Base-by-base conservation (phyloP, 2,113 vertebrate species). In the Rhinoderma darwinii region DNA sequence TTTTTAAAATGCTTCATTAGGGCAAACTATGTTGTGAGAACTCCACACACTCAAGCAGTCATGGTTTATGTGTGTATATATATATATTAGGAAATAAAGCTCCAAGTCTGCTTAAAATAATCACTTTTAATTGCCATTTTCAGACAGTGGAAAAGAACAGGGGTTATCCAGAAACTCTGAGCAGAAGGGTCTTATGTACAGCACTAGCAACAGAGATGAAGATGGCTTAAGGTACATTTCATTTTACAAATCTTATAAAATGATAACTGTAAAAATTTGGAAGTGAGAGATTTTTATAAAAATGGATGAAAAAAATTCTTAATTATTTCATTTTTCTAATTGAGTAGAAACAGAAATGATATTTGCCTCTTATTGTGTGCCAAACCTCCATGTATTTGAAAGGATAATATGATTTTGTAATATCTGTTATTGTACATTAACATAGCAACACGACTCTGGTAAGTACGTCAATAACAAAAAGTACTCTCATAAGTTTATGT, bases 1-100 rank as follows among this genome's bases (percentile, higher is more conserved):
- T 43, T 80, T 80, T 41, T 27, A 3, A 50, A 50, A 77, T 51
- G 11, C 44, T 77, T 77, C 75, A 50, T 56, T 56, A 59, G 22
- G 54, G 27, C 22, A 61, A 27, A 2, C 37, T 54, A 37, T 25
- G 5, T 25, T 39, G 1, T 61, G 17, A 25, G 12, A 22, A 2
- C 41, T 25, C 7, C 61, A 11, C 61, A 30, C 20, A 63, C 4
- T n/a, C 61, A 47, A 1, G 14, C 44, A 47, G n/a, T n/a, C 44
- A 47, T 47, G 14, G 9, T 47, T 47, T 47, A 9, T 47, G 9
- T 47, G 44, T 47, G 9, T 47, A 47, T 47, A 8, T 47, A 1
- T 11, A 11, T 47, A 47, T 30, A 12, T 27, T 66, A 14, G 0
- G 17, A 41, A 22, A 37, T 22, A 12, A 18, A 41, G 0, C 9